phyloP scores from a whole-genome alignment of 2,113 vertebrate genomes.

The Callaeas wilsoni region DNA sequence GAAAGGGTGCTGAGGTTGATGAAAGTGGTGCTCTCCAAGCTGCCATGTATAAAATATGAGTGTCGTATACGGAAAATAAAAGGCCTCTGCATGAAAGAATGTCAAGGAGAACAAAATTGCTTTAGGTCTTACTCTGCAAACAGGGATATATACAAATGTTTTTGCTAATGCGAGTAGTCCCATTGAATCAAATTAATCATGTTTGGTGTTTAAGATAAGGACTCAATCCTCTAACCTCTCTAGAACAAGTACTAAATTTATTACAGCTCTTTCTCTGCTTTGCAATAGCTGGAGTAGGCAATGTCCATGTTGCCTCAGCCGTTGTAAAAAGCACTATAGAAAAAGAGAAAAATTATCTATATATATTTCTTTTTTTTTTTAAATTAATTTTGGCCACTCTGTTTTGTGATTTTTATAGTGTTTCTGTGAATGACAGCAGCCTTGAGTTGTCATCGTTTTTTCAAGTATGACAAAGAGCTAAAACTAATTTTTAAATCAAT shows the following conservation, averaged over 20 bases:
- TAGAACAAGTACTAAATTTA: not conserved
- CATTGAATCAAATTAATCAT: not conserved
- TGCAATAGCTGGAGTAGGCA: not conserved
- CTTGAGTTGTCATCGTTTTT: not conserved
- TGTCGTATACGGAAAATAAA: not conserved
- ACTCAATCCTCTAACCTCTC: not conserved
- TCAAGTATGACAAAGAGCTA: not conserved
- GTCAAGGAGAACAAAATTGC: not conserved
- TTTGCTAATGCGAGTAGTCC: not conserved
- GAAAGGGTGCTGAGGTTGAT: not conserved
- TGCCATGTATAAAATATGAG: conserved; percentile 11
- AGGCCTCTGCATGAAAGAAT: not conserved
- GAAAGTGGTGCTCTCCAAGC: not conserved
- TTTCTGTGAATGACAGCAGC: not conserved
- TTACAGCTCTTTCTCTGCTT: not conserved
- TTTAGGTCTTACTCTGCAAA: not conserved
- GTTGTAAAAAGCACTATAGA: not conserved
- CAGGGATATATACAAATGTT: not conserved
- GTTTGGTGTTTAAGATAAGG: not conserved
- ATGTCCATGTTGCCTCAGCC: not conserved
- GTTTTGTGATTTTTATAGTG: not conserved
- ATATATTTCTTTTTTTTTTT: not conserved
- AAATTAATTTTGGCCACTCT: not conserved
- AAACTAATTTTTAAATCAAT: not conserved
- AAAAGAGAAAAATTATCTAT: not conserved